Base-by-base conservation (phyloP, 2,888 invertebrate species). In the Euclidia mi region DNA sequence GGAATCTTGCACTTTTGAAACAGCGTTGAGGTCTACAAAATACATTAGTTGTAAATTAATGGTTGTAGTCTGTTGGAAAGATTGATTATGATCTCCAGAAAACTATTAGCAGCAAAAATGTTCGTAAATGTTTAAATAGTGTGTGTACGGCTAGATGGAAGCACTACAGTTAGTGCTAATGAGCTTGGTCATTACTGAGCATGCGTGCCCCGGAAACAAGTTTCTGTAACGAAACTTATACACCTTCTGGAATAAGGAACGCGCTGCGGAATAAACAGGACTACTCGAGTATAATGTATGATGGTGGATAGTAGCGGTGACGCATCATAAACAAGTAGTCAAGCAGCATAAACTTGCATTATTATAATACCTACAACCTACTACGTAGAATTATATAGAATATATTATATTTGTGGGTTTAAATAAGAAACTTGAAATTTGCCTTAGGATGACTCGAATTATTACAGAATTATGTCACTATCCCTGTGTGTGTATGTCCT, bases 141-240 rank as follows among this genome's bases (percentile, higher is more conserved):
- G 57, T 71, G 71, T 62, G 65, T 61, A 69, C 37, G 47, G 51
- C 65, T 55, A 75, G 72, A 66, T 66, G 64, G 58, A 72, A 61
- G 51, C 53, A 65, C 66, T 79, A 51, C 67, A 70, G 78, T 78
- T 82, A 76, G 76, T 74, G 76, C 79, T 86, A 87, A 87, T 87
- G 86, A 85, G 83, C 81, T 66, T 62, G 75, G 81, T 81, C 83
- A 81, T 87, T 87, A 84, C 78, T 50, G 60, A 60, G 71, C 76
- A 79, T 80, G 78, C 81, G 81, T 83, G 79, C 62, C 56, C 58
- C 71, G 78, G 78, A 76, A 81, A 72, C 71, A 72, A 77, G 67
- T 77, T 72, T 68, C 71, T 61, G 64, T 31, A 64, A 61, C 58
- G 63, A 74, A 71, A 63, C 66, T 63, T 61, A 60, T 63, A 64